Evolutionary conservation across 1,140 invertebrate genomes (phyloP), one percentile per base, ranked within the genome.

Genomic region (Pemphigus obesinymphae): DNA sequence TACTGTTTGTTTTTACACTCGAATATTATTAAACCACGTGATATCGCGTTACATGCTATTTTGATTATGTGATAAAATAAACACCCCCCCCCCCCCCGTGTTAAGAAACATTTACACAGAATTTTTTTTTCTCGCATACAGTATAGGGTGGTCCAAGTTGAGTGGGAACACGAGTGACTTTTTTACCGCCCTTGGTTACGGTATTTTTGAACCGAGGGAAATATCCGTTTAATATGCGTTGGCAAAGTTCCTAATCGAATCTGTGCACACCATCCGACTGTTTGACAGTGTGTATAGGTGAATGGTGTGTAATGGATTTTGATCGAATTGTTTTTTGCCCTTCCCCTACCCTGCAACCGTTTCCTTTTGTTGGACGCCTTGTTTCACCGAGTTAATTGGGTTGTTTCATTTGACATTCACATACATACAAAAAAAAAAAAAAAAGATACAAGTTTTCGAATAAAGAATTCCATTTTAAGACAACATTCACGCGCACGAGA

Each of bases 221-320:
- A 78, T 53, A 80, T 63, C 15, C 55, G 76, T 80, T 80, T 80
- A 80, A 61, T 80, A 61, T 61, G 37, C 76, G 55, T 61, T 80
- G 76, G 76, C 76, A 80, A 61, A 58, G 37, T 80, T 80, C 76
- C 55, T 80, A 80, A 80, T 80, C 76, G 76, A 80, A 80, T 80
- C 31, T 61, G 23, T 8, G 15, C 40, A 43, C 29, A 43, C 76
- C 55, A 43, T 45, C n/a, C 76, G 37, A 80, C n/a, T 40, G 76
- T 80, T 80, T 80, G 76, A 80, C 55, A n/a, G 76, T 20, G 37
- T n/a, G n/a, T n/a, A n/a, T 63, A 80, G 55, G 37, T 55, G 31
- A 55, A 76, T 76, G 15, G 31, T 20, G 20, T 40, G 17, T 40
- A 76, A 76, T 76, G 31, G 48, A 40, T 76, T 55, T 76, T 73